phyloP scores from a whole-genome alignment of 2,797 vertebrate genomes.

The Lindbergichthys nudifrons region DNA sequence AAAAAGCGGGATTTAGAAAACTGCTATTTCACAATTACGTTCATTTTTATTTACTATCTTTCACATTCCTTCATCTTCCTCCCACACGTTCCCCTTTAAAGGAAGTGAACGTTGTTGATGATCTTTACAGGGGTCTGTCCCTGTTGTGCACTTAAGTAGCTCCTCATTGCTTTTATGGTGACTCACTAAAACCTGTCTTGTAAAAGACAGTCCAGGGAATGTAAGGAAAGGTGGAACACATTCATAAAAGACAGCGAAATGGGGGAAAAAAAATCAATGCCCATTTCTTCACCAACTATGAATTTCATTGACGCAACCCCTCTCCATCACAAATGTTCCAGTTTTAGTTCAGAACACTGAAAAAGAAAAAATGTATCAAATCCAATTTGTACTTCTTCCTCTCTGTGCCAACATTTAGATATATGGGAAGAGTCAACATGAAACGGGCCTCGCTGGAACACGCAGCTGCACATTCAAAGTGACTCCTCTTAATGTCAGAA shows the following conservation, averaged over 20 bases:
- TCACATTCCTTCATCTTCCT: conserved; percentile 45
- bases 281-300: conserved; percentile 76
- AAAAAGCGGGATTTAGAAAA: conserved; percentile 57
- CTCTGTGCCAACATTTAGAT: conserved; percentile 65
- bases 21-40: conserved; percentile 58
- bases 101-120: conserved; percentile 69
- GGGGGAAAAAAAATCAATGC: conserved; percentile 71
- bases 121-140: conserved; percentile 77
- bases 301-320: conserved; percentile 67
- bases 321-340: conserved; percentile 57
- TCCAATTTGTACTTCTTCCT: conserved; percentile 36
- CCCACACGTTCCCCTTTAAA: conserved; percentile 39
- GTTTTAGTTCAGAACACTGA: conserved; percentile 48
- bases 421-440: conserved; percentile 61
- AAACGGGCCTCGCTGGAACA: conserved; percentile 51
- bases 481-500: conserved; percentile 82
- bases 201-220: conserved; percentile 73
- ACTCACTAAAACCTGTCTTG: conserved; percentile 83
- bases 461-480: conserved; percentile 65
- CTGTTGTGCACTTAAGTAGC: conserved; percentile 81
- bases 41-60: conserved; percentile 66
- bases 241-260: conserved; percentile 70
- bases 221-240: conserved; percentile 66
- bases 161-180: conserved; percentile 82
- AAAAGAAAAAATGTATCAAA: conserved; percentile 23